Percentiles rank a stretch among this genome's conserved stretches.
Evolutionary conservation across 2,888 invertebrate genomes (phyloP).

Genomic region (Cotesia congregata): DNA sequence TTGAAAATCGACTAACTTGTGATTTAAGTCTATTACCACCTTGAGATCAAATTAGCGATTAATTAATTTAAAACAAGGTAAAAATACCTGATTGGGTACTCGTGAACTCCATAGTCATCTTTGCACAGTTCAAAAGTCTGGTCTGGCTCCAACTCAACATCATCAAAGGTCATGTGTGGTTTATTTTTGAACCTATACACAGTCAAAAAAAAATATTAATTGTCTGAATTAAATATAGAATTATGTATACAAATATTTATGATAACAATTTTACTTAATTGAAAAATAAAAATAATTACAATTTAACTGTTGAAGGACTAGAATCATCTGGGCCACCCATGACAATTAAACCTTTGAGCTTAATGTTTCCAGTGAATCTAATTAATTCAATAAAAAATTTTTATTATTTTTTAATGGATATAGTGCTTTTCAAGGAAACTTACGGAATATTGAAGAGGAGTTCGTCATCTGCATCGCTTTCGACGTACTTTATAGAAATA

Average conservation of each 20-base stretch:
- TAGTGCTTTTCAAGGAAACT: constrained; percentile 60
- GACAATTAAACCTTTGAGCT: constrained; percentile 93
- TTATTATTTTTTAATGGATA: constrained; percentile 3
- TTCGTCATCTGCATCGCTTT: constrained; percentile 97
- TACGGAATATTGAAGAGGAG: constrained; percentile 94
- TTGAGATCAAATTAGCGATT: constrained; percentile 38
- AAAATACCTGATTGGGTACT: constrained; percentile 89
- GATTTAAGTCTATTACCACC: constrained; percentile 22
- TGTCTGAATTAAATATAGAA: too few relatives aligned
- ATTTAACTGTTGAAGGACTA: constrained; percentile 88
- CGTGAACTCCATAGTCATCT: constrained; percentile 84
- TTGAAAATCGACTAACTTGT: neutral
- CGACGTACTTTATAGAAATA: constrained; percentile 81
- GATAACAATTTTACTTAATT: constrained; percentile 12
- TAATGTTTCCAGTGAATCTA: constrained; percentile 93
- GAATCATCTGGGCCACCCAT: constrained; percentile 89
- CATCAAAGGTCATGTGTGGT: constrained; percentile 95
- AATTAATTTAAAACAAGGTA: constrained; percentile 29
- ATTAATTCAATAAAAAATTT: constrained; percentile 22
- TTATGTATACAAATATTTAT: too few relatives aligned
- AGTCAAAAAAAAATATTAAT: neutral
- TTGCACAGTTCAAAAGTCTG: constrained; percentile 90
- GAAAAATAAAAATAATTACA: constrained; percentile 76
- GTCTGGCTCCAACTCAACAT: constrained; percentile 80
- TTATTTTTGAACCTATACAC: constrained; percentile 88